Base-by-base conservation (phyloP, 2,797 vertebrate genomes). In the Sebastes minor region DNA sequence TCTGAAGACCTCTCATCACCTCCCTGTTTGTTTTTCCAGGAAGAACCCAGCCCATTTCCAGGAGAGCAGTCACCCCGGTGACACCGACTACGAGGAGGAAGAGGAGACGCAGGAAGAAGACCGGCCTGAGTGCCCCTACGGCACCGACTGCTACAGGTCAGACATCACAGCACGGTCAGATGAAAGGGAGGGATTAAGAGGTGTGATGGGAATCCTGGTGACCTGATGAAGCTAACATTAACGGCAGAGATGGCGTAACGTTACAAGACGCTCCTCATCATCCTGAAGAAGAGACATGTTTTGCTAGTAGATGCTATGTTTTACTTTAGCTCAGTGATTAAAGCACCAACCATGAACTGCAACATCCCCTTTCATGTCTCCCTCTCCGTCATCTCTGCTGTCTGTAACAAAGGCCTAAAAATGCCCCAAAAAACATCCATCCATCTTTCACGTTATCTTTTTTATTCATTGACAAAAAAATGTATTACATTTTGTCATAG, bases 11-110 rank as follows among this genome's bases (percentile, higher is more conserved):
- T 20, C n/a, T 28, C 30, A 30, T 38, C 18, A 4, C 9, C 25
- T 57, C 14, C 2, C 2, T 76, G 14, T 73, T 74, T 78, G 23
- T 64, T 27, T 32, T 5, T 62, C 3, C 84, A 96, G 96, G 87
- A 96, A 96, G 86, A 96, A 96, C 81, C 96, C 95, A 0, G 2
- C 89, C 2, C 96, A 96, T 32, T 96, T 96, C 74, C 93, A 94
- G 78, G 95, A 96, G 78, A 78, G 86, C 88, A 94, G 94, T 83
- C 96, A 96, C 81, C 95, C 95, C 1, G 95, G 94, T 0, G 95
- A 96, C 88, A 27, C 46, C 0, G 96, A 96, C 84, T 92, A 91
- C 5, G 49, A 92, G 64, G 93, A 76, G 1, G 42, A 82, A 1
- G 69, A 56, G 0, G 82, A 74, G 67, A 53, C 64, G 1, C 10